Evolutionary conservation across 2,113 vertebrate genomes (phyloP), one percentile per base, ranked within the genome.

Genomic region (Crotalus viridis): DNA sequence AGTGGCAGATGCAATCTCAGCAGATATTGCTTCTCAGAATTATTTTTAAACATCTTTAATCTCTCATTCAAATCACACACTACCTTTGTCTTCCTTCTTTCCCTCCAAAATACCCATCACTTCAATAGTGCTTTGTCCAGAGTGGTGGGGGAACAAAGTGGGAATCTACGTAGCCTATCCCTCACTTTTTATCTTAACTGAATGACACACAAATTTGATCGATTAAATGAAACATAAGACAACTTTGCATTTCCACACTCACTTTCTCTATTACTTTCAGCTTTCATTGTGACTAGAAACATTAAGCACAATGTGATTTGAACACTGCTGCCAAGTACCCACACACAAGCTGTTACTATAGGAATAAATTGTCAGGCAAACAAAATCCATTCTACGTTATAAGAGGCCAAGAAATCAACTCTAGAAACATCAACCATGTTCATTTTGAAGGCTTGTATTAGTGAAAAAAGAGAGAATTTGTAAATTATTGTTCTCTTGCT

Each of bases 151-250:
- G 96, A 97, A 97, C 95, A 96, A 97, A 96, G 95, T 93, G 96
- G 96, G 96, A 97, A 97, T 97, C 97, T 97, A 95, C 95, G 96
- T 96, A 96, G 96, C 97, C 97, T 97, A 98, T 98, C 97, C 97
- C 97, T 98, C 97, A 97, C 97, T 98, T 98, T 98, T 97, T 97
- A 96, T 98, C 97, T 97, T 98, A 98, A 98, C 98, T 98, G 97
- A 98, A 98, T 97, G 98, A 98, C 97, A 98, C 96, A 95, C 97
- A 96, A 98, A 98, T 96, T 97, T 96, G 97, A 98, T 98, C 95
- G 91, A 98, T 98, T 98, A 97, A 97, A 97, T 95, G 97, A 97
- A 98, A 98, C 96, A 97, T 96, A 97, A 98, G 97, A 97, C 97
- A 98, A 97, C 96, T 97, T 98, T 98, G 97, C 97, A 98, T 98